Conservation (phyloP, 2,113 vertebrate genomes). For the Poecilia latipinna region DNA sequence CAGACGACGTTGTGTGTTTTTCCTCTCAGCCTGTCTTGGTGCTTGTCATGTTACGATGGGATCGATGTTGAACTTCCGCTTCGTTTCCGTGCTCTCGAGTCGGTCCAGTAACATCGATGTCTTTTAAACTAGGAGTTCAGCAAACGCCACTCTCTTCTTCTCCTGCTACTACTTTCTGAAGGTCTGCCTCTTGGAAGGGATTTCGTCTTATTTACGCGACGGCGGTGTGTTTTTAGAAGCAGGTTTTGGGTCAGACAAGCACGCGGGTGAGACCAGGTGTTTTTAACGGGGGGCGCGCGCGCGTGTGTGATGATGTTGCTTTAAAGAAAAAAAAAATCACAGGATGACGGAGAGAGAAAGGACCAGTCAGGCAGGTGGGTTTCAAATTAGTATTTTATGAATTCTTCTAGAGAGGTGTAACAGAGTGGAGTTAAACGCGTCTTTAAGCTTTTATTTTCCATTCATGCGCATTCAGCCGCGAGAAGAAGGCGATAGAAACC, state of each 20-base stretch:
- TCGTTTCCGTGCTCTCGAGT: constrained; percentile 37
- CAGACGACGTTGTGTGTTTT: not conserved
- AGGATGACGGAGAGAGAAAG: constrained; percentile 66
- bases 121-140: constrained; percentile 37
- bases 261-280: constrained; percentile 8
- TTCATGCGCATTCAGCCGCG: constrained; percentile 59
- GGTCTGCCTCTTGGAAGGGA: constrained; percentile 53
- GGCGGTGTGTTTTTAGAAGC: constrained; percentile 91
- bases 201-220: constrained; percentile 85
- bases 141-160: constrained; percentile 45
- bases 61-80: constrained; percentile 40
- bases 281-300: constrained; percentile 11
- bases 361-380: constrained; percentile 67
- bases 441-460: constrained; percentile 47
- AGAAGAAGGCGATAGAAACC: constrained; percentile 36
- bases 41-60: constrained; percentile 39
- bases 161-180: constrained; percentile 58
- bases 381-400: constrained; percentile 74
- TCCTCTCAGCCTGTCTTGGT: constrained; percentile 43
- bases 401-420: constrained; percentile 69
- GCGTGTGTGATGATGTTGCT: constrained; percentile 30
- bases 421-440: constrained; percentile 70
- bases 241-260: constrained; percentile 79
- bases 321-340: not conserved
- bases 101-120: constrained; percentile 43